Evolutionary conservation across 1,140 invertebrate species (phyloP), one percentile per base, ranked within the genome.

Genomic region (Cotesia glomerata): DNA sequence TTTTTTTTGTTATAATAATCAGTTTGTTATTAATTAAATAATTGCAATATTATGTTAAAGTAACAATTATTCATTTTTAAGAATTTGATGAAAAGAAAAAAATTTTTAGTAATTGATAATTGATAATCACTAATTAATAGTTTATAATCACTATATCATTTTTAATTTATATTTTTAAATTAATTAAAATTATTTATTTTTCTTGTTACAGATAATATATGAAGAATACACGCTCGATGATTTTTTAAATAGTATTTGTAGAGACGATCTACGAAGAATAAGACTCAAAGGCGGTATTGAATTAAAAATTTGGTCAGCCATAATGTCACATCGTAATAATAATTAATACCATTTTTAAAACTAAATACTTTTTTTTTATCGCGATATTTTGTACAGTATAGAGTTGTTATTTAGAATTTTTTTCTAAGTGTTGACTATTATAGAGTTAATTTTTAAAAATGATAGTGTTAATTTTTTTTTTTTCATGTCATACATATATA

Each of bases 161-260:
- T 5, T 26, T 34, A 34, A 61, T 61, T 32, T 32, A 9, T 16
- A 5, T 5, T 32, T 32, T 9, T 5, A 11, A 8, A 14, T 32
- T n/a, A n/a, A 4, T 49, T 36, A 13, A 9, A 59, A 26, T 3
- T 26, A 18, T 59, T 59, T 34, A 18, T 73, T 61, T 59, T 61
- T 63, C 4, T 51, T 79, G 84, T 84, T 87, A 32, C 74, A 92
- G 90, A 91, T 97, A 79, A 77, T 92, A 16, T 81, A 88, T 65
- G 93, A 96, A 83, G 91, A 94, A 73, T 96, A 94, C 81, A 93
- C 90, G 8, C 89, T 95, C 75, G 90, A 93, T 65, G 94, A 97
- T 85, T 85, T 97, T 34, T 84, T 95, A 51, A 89, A 90, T 73
- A 90, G 92, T 75, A 88, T 95, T 72, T 92, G 90, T 1, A 89